Percentiles rank a stretch among this genome's conserved stretches.
These are phyloP conservation scores for Perizoma affinitatum DNA, from an alignment of 2,888 invertebrate genomes.

Conservation along the genomic window DNA sequence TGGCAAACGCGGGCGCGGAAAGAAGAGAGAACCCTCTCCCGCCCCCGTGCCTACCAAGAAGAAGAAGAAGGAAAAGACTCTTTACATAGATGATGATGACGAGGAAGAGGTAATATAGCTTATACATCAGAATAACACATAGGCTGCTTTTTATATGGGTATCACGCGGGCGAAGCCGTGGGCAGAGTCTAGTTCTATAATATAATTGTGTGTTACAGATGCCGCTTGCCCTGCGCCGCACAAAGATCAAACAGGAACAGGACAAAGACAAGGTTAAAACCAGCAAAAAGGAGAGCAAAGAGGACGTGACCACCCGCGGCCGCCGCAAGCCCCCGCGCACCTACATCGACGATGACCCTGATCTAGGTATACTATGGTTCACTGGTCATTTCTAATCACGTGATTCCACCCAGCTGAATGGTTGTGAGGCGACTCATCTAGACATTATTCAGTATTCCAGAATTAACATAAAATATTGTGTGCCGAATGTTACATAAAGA, in stretches of 20 bases:
- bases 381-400: not conserved
- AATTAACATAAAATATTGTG: no score
- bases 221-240: slow-evolving; percentile 68
- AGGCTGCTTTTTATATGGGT: no score
- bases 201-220: slow-evolving; percentile 46
- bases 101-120: slow-evolving; percentile 72
- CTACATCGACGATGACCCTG: slow-evolving; percentile 69
- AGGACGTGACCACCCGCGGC: slow-evolving; percentile 38
- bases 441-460: no score
- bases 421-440: no score
- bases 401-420: no score
- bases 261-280: slow-evolving; percentile 54
- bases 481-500: no score
- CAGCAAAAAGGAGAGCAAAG: slow-evolving; percentile 33
- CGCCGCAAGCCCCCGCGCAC: slow-evolving; percentile 64
- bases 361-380: slow-evolving; percentile 32
- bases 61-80: slow-evolving; percentile 66
- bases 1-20: slow-evolving; percentile 72
- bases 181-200: not conserved
- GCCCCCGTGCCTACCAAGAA: slow-evolving; percentile 65
- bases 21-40: slow-evolving; percentile 77
- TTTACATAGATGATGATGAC: slow-evolving; percentile 69
- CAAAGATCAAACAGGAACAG: slow-evolving; percentile 70
- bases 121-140: no score
- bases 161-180: no score